Percentiles rank a stretch among this genome's conserved stretches.
Conservation (phyloP, 1,140 invertebrate species). For the Stenopsyche tienmushanensis region DNA sequence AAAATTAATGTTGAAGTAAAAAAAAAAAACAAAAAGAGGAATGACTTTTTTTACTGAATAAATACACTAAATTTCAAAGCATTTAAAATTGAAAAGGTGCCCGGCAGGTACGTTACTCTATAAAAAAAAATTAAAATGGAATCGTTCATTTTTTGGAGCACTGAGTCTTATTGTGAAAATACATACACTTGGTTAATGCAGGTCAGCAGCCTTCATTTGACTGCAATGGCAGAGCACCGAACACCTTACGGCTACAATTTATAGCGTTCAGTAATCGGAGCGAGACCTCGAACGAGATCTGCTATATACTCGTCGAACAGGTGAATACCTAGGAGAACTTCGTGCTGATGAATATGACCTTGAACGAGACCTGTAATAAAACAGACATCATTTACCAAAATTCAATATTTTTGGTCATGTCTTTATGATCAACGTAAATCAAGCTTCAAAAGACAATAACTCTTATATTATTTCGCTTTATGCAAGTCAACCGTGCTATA, state of each 20-base stretch:
- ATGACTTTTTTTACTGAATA: background rate
- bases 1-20: background rate
- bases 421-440: slow-evolving; percentile 12
- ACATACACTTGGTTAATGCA: slow-evolving; percentile 19
- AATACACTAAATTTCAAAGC: background rate
- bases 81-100: no score
- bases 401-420: slow-evolving; percentile 19
- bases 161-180: slow-evolving; percentile 24
- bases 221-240: slow-evolving; percentile 8
- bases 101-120: no score
- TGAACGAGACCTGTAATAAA: slow-evolving; percentile 63
- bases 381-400: slow-evolving; percentile 6
- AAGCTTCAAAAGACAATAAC: background rate
- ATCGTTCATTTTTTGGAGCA: background rate
- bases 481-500: background rate
- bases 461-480: background rate
- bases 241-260: slow-evolving; percentile 1
- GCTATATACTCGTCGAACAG: slow-evolving; percentile 77
- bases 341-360: slow-evolving; percentile 78
- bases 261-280: slow-evolving; percentile 54
- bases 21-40: background rate
- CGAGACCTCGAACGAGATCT: slow-evolving; percentile 67
- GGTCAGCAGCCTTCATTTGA: no score
- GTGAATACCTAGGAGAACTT: slow-evolving; percentile 82
- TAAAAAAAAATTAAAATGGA: slow-evolving; percentile 3